A percentile compares a stretch with the other conserved stretches of the same genome.
These are phyloP conservation scores for Drosophila suzukii DNA, from an alignment of 1,140 invertebrate species.

Conservation along the genomic window DNA sequence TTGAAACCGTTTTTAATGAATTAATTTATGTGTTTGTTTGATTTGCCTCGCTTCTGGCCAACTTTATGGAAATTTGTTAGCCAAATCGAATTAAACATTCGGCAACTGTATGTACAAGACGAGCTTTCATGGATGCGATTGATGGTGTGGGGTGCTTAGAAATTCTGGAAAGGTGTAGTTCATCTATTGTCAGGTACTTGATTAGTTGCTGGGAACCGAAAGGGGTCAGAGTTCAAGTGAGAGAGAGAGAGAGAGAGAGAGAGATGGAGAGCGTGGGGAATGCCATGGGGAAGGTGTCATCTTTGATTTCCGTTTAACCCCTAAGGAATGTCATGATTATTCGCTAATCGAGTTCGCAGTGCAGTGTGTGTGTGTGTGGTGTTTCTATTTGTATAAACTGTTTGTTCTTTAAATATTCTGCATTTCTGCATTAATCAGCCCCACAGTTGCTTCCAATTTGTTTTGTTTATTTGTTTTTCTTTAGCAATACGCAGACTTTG, in stretches of 20 bases:
- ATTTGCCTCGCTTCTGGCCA: slow-evolving; percentile 19
- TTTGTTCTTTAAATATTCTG: slow-evolving; percentile 24
- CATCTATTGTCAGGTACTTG: slow-evolving; percentile 84
- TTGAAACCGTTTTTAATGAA: slow-evolving; percentile 71
- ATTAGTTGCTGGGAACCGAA: slow-evolving; percentile 59
- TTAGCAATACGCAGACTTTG: slow-evolving; percentile 82
- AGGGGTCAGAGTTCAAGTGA: slow-evolving; percentile 10
- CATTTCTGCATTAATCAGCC: slow-evolving; percentile 51
- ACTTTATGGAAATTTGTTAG: slow-evolving; percentile 41
- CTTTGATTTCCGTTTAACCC: background rate
- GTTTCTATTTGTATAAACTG: slow-evolving; percentile 10
- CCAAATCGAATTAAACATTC: slow-evolving; percentile 22
- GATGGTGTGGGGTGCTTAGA: slow-evolving; percentile 2
- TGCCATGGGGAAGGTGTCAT: background rate
- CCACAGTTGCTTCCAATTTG: slow-evolving; percentile 68
- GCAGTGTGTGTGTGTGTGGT: slow-evolving; percentile 26
- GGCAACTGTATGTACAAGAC: slow-evolving; percentile 59
- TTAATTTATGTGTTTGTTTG: slow-evolving; percentile 33
- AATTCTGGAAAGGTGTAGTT: slow-evolving; percentile 34
- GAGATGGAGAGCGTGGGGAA: background rate
- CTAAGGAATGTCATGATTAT: slow-evolving; percentile 41
- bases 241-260: slow-evolving; percentile 7
- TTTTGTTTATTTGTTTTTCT: slow-evolving; percentile 39
- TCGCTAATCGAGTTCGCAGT: slow-evolving; percentile 53
- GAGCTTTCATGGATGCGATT: slow-evolving; percentile 12